These are phyloP conservation scores for Chrysopilus asiliformis DNA, from an alignment of 2,888 invertebrate genomes.

Conservation along the genomic window DNA sequence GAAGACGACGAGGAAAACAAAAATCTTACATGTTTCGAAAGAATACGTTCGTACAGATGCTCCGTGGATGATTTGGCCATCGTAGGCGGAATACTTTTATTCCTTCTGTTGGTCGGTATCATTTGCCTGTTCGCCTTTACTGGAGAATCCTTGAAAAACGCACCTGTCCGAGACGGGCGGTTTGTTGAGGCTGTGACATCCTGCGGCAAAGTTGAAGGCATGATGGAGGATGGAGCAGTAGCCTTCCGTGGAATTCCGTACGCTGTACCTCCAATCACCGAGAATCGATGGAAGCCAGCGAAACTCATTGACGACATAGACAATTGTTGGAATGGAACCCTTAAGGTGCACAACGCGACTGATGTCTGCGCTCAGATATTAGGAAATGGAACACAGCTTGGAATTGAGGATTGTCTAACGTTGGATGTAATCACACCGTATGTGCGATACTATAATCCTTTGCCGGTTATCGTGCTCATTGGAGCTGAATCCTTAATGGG, in stretches of 20 bases:
- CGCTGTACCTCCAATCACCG: constrained; percentile 56
- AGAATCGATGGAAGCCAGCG: constrained; percentile 57
- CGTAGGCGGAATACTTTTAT: constrained; percentile 42
- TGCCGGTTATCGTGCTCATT: constrained; percentile 72
- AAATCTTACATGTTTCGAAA: constrained; percentile 42
- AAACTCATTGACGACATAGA: constrained; percentile 50
- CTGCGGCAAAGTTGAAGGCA: constrained; percentile 67
- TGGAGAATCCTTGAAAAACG: constrained; percentile 42
- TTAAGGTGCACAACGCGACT: constrained; percentile 50
- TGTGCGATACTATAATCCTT: constrained; percentile 60
- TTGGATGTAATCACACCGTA: constrained; percentile 72
- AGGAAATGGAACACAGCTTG: constrained; percentile 50
- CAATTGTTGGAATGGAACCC: constrained; percentile 68
- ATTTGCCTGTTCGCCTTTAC: constrained; percentile 50
- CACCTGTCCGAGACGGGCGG: constrained; percentile 57
- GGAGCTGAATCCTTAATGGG: constrained; percentile 68
- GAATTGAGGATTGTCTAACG: constrained; percentile 69
- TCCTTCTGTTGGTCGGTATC: constrained; percentile 47
- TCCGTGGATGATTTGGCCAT: constrained; percentile 48
- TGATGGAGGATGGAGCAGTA: constrained; percentile 62
- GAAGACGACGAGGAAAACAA: constrained; percentile 24
- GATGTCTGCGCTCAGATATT: constrained; percentile 57
- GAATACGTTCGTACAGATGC: constrained; percentile 50
- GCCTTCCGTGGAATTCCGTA: constrained; percentile 75
- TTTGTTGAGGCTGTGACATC: constrained; percentile 58